Percentiles rank a stretch among this genome's conserved stretches.
Evolutionary conservation across 2,888 invertebrate genomes (phyloP).

Genomic region (Hemaris fuciformis): DNA sequence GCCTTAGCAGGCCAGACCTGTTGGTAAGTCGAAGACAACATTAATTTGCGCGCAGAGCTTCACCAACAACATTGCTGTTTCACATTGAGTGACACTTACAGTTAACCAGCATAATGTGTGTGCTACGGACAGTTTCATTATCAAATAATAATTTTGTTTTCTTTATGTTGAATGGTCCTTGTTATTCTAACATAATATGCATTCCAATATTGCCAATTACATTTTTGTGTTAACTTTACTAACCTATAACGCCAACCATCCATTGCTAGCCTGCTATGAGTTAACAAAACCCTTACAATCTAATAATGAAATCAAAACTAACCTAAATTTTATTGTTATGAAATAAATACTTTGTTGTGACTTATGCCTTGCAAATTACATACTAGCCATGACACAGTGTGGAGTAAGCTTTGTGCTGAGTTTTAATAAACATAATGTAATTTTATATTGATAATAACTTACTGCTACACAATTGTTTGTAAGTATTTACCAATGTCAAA

Average conservation of each 20-base stretch:
- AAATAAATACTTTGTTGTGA: not conserved
- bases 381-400: not conserved
- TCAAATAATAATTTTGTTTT: conserved; percentile 55
- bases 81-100: conserved; percentile 66
- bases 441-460: not conserved
- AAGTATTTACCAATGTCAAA: not conserved
- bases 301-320: conserved; percentile 1
- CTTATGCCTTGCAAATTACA: not conserved
- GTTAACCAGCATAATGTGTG: conserved; percentile 79
- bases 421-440: conserved; percentile 1
- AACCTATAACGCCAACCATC: conserved; percentile 18
- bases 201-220: conserved; percentile 20
- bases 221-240: conserved; percentile 38
- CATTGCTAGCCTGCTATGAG: not conserved
- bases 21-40: conserved; percentile 83
- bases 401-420: not conserved
- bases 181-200: conserved; percentile 76
- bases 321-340: conserved; percentile 7
- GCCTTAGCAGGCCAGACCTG: conserved; percentile 88
- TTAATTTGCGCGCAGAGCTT: conserved; percentile 69
- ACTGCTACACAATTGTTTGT: not conserved
- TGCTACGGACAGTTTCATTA: conserved; percentile 67
- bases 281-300: not conserved
- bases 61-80: conserved; percentile 68
- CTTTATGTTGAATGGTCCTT: conserved; percentile 79